Evolutionary conservation across 2,113 vertebrate genomes (phyloP), one percentile per base, ranked within the genome.

Genomic region (Halichoeres trimaculatus): DNA sequence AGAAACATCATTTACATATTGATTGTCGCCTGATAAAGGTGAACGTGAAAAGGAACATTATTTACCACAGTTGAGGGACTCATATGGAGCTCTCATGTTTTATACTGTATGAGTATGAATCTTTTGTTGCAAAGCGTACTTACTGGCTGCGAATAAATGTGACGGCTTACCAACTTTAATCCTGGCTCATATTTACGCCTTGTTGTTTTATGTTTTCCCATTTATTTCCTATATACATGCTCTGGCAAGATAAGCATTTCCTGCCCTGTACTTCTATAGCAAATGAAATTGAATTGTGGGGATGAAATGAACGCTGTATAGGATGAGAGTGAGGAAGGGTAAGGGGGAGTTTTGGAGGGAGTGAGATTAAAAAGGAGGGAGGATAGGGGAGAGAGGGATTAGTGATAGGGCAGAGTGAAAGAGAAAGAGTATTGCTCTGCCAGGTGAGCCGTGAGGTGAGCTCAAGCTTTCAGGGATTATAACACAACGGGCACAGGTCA

Each of bases 391-490:
- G 67, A 70, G 75, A 43, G 67, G 88, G 89, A 88, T 90, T 90
- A 90, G 85, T 14, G 43, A 13, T 58, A 74, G 63, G 63, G 52
- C 61, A 30, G 70, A 68, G 60, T 64, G 76, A 84, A 83, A 77
- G 73, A 54, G 79, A 77, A 66, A 88, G 61, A 73, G 80, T 72
- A 85, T 88, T 81, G 85, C 71, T 65, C 43, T 77, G 72, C 62
- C 81, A 90, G 86, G 89, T 90, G 86, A 89, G 81, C 65, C 9
- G 13, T 63, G 76, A 89, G 81, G 81, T 71, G 85, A 84, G 85
- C 80, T 76, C 66, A 59, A 76, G 85, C 80, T 82, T 74, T 75
- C 60, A 68, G 65, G 72, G 76, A 84, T 85, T 83, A 88, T 78
- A 76, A 79, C 66, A 54, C 66, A 24, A 34, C 26, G 76, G 64